These are phyloP conservation scores for Genyomyrus donnyi DNA, from an alignment of 2,113 vertebrate species.

Conservation along the genomic window DNA sequence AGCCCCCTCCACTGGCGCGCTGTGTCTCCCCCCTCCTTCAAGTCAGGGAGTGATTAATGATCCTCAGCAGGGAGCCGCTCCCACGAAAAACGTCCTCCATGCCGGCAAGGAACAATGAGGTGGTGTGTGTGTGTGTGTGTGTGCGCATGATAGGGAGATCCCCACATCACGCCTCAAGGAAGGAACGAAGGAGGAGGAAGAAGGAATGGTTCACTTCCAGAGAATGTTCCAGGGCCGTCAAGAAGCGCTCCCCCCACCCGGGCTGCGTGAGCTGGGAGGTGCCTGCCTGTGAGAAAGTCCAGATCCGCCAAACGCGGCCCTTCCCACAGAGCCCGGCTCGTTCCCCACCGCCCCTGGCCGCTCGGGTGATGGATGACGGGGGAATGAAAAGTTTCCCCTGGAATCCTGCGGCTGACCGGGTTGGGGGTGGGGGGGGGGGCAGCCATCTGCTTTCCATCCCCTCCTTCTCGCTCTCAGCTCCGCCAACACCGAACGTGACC, in stretches of 20 bases:
- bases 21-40: constrained; percentile 41
- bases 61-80: constrained; percentile 51
- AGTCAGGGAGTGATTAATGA: constrained; percentile 61
- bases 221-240: background rate
- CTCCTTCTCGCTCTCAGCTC: background rate
- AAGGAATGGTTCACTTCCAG: background rate
- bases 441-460: constrained; percentile 16
- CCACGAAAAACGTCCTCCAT: constrained; percentile 9
- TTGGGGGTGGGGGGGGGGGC: background rate
- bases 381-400: constrained; percentile 16
- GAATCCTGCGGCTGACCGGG: background rate
- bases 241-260: background rate
- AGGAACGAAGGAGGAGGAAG: background rate
- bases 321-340: background rate
- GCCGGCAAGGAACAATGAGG: background rate
- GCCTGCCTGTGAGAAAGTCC: background rate
- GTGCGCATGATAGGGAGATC: background rate
- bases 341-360: background rate
- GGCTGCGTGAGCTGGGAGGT: background rate
- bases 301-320: background rate
- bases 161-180: background rate
- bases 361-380: background rate
- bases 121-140: background rate
- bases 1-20: constrained; percentile 20
- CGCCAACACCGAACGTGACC: background rate